These are phyloP conservation scores for Saimiri boliviensis DNA, from an alignment of 2,113 vertebrate genomes.

Conservation along the genomic window DNA sequence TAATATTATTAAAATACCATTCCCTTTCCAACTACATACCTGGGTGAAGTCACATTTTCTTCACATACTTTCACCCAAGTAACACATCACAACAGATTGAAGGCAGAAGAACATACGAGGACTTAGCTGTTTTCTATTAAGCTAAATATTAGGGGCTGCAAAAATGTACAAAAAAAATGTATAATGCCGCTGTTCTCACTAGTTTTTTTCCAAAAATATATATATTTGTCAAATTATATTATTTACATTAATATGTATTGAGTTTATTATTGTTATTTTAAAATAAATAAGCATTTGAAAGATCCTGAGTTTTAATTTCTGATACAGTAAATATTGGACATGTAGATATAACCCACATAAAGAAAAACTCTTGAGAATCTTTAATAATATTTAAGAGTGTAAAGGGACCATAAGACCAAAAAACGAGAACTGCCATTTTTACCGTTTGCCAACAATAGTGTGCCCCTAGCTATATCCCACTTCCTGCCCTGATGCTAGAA, in stretches of 20 bases:
- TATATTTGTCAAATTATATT: background rate
- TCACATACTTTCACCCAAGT: background rate
- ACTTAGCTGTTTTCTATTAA: background rate
- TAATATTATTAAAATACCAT: background rate
- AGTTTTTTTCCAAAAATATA: background rate
- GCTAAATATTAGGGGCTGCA: background rate
- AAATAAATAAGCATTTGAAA: background rate
- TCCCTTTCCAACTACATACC: background rate
- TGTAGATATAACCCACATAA: background rate
- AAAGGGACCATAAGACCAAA: background rate
- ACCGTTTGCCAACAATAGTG: background rate
- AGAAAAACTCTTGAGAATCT: background rate
- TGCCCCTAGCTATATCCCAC: background rate
- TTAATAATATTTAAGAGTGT: background rate
- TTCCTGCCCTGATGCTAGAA: background rate
- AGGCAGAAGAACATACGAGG: background rate
- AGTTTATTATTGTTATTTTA: background rate
- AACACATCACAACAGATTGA: background rate
- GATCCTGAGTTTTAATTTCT: background rate
- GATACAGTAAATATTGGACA: background rate
- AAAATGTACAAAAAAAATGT: background rate
- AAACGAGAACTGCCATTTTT: background rate
- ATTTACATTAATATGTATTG: background rate
- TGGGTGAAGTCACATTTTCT: background rate
- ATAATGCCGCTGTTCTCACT: background rate